Evolutionary conservation across 2,113 vertebrate species (phyloP).

Genomic region (Colossoma macropomum): DNA sequence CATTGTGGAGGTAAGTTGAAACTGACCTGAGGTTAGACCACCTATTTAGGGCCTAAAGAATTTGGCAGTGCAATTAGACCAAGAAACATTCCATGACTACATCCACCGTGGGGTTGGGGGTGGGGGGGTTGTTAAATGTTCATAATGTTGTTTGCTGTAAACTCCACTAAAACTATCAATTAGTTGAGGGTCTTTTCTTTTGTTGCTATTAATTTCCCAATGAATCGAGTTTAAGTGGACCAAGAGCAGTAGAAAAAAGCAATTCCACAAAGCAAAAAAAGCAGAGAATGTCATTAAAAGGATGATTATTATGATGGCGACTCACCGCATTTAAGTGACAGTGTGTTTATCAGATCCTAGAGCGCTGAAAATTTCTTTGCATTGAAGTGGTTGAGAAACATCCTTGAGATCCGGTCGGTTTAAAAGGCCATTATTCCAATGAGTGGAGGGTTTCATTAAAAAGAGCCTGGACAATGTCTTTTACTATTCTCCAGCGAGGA

Average conservation of each 20-base stretch:
- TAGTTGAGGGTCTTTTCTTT: neutral
- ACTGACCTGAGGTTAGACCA: constrained; percentile 46
- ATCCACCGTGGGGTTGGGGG: neutral
- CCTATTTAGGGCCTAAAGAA: constrained; percentile 31
- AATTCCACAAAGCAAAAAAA: neutral
- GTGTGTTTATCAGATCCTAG: constrained; percentile 33
- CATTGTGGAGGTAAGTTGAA: constrained; percentile 41
- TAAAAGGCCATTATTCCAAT: constrained; percentile 52
- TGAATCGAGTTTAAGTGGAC: neutral
- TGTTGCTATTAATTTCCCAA: neutral
- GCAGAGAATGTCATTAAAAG: neutral
- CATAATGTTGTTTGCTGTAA: neutral
- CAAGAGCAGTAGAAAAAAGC: neutral
- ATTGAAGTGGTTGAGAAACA: constrained; percentile 45
- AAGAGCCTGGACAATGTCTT: constrained; percentile 35
- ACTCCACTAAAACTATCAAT: neutral
- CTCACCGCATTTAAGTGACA: constrained; percentile 1
- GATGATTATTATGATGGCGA: constrained; percentile 12
- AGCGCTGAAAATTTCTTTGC: constrained; percentile 39
- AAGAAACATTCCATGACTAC: constrained; percentile 11
- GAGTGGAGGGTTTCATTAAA: constrained; percentile 52
- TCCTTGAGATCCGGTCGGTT: constrained; percentile 46
- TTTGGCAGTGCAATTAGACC: constrained; percentile 31
- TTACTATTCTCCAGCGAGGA: constrained; percentile 42
- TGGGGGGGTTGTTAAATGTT: neutral